These are phyloP conservation scores for Todiramphus saurophagus DNA, from an alignment of 2,113 vertebrate genomes.

Conservation along the genomic window DNA sequence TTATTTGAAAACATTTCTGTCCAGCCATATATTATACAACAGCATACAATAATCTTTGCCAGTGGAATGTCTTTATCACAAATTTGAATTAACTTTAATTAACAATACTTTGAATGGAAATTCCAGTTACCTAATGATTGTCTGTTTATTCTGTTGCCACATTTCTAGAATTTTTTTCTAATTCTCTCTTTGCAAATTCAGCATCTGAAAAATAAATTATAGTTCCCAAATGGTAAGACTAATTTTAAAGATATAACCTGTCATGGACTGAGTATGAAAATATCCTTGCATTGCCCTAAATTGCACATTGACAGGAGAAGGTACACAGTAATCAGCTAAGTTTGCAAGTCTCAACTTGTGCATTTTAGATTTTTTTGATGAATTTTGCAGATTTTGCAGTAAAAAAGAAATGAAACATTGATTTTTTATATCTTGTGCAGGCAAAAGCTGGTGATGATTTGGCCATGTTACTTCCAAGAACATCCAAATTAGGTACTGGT, in stretches of 20 bases:
- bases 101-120: not conserved
- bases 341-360: not conserved
- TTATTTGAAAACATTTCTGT: conserved; percentile 54
- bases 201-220: not conserved
- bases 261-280: not conserved
- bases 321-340: not conserved
- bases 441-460: conserved; percentile 5
- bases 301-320: not conserved
- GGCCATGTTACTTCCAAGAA: not conserved
- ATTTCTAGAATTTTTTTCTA: not conserved
- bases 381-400: not conserved
- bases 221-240: not conserved
- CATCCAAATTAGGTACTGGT: not conserved
- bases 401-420: conserved; percentile 36
- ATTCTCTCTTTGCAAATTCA: not conserved
- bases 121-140: not conserved
- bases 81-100: not conserved
- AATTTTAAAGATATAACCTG: not conserved
- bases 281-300: not conserved
- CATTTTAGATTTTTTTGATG: not conserved
- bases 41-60: not conserved
- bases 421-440: conserved; percentile 42
- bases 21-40: not conserved
- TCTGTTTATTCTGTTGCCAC: not conserved
- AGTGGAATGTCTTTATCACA: not conserved